Conservation (phyloP, 2,888 invertebrate species). For the Teleiodes luculella region DNA sequence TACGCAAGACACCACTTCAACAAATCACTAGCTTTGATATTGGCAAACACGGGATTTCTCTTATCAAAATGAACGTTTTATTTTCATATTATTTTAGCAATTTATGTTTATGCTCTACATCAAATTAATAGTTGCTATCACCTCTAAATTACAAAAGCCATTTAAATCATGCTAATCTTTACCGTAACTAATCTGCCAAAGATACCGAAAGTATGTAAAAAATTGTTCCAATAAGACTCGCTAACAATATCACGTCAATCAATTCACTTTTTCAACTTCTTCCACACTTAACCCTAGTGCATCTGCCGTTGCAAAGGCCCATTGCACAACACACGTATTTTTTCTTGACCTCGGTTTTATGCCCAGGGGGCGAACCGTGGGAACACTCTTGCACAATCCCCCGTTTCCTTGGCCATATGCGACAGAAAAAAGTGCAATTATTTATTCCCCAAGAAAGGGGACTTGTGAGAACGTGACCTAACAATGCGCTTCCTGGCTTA, state of each 20-base stretch:
- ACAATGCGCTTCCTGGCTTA: constrained; percentile 78
- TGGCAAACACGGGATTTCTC: too few relatives aligned
- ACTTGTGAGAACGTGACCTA: constrained; percentile 79
- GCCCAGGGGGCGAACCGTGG: constrained; percentile 74
- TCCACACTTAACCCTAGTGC: constrained; percentile 73
- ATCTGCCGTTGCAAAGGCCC: constrained; percentile 72
- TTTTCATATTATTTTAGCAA: too few relatives aligned
- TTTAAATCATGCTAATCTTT: background rate
- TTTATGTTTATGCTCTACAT: too few relatives aligned
- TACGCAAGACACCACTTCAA: too few relatives aligned
- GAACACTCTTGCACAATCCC: constrained; percentile 73
- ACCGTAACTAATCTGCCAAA: constrained; percentile 6
- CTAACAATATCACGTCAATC: constrained; percentile 52
- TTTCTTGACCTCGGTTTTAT: constrained; percentile 76
- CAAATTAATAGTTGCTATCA: too few relatives aligned
- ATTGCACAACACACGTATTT: constrained; percentile 65
- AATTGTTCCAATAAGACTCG: constrained; percentile 26
- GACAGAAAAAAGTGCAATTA: constrained; percentile 79
- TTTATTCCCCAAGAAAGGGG: constrained; percentile 77
- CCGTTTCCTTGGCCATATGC: constrained; percentile 77
- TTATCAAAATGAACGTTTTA: too few relatives aligned
- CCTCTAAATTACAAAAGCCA: too few relatives aligned
- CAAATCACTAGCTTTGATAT: too few relatives aligned
- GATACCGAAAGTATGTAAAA: constrained; percentile 13
- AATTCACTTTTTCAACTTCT: constrained; percentile 61